Percentiles rank a stretch among this genome's conserved stretches.
These are phyloP conservation scores for Synodontis membranacea DNA, from an alignment of 2,113 vertebrate genomes.

Conservation along the genomic window DNA sequence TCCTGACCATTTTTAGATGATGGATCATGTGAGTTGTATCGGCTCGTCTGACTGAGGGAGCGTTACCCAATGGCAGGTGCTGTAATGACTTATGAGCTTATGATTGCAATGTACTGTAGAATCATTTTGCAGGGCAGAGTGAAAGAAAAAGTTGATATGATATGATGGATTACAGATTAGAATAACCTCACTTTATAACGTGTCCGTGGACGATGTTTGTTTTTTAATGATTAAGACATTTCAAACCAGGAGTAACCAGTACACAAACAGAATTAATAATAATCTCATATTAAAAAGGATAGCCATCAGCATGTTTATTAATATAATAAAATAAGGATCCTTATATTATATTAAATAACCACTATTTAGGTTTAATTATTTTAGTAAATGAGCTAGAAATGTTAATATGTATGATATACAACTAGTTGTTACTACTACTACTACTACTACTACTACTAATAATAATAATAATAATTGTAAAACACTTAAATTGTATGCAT, in stretches of 20 bases:
- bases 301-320: too few species aligned
- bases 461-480: too few species aligned
- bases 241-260: background rate
- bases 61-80: background rate
- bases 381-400: background rate
- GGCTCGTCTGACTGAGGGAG: background rate
- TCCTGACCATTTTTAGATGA: background rate
- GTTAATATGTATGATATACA: background rate
- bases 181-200: background rate
- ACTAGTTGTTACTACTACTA: too few species aligned
- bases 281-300: background rate
- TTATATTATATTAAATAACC: background rate
- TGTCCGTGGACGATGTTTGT: background rate
- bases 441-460: too few species aligned
- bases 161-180: background rate
- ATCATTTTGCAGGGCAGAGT: background rate
- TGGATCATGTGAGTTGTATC: background rate
- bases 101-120: background rate
- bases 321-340: too few species aligned
- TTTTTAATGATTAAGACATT: background rate
- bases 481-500: too few species aligned
- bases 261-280: background rate
- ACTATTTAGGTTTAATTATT: background rate
- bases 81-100: constrained; percentile 16
- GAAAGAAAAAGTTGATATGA: background rate